Conservation (phyloP, 1,140 invertebrate species). For the Nasonia vitripennis region DNA sequence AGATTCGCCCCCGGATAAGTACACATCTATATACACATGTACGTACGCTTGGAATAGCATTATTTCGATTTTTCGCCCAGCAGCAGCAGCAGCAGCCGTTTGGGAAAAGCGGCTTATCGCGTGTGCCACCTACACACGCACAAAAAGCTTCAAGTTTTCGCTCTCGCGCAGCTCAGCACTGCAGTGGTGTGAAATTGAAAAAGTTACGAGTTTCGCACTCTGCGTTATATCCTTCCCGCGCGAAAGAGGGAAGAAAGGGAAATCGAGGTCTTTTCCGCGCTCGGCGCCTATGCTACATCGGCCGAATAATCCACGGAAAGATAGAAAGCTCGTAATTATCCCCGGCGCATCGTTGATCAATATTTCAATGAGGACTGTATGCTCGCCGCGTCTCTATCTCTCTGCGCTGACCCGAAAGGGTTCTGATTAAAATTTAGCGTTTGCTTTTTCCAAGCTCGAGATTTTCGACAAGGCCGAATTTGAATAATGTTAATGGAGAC, state of each 20-base stretch:
- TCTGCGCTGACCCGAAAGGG: conserved; percentile 11
- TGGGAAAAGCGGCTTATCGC: conserved; percentile 43
- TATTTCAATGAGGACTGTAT: conserved; percentile 57
- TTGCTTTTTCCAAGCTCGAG: background rate
- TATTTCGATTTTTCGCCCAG: conserved; percentile 39
- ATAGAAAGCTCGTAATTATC: conserved; percentile 12
- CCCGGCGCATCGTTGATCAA: conserved; percentile 60
- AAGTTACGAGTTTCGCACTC: conserved; percentile 41
- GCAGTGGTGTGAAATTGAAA: conserved; percentile 46
- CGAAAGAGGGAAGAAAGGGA: background rate
- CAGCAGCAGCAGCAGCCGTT: background rate
- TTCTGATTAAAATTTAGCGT: conserved; percentile 33
- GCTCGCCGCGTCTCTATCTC: background rate
- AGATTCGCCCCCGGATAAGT: background rate
- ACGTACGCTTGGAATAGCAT: conserved; percentile 10
- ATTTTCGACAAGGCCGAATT: conserved; percentile 25
- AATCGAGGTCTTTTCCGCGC: background rate
- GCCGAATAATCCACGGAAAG: background rate
- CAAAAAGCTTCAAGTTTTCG: conserved; percentile 34
- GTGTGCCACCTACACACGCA: background rate
- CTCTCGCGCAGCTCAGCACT: background rate
- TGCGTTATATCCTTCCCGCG: background rate
- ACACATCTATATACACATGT: background rate
- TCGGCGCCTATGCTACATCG: background rate
- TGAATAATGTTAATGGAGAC: conserved; percentile 43